phyloP scores from a whole-genome alignment of 2,888 invertebrate species.

The Cryptus armator region DNA sequence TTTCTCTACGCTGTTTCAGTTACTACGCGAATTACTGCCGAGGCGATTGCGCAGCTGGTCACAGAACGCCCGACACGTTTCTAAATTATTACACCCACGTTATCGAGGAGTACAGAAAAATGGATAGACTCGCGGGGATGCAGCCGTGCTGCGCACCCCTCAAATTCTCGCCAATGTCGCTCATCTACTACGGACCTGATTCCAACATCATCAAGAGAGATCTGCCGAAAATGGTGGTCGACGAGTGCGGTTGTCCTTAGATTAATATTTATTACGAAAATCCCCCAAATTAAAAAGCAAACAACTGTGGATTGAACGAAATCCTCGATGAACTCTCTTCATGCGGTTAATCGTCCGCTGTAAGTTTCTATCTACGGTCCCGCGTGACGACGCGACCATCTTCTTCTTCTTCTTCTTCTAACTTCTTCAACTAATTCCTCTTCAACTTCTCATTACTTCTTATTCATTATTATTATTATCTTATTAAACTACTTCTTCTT shows the following conservation, averaged over 20 bases:
- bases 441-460: constrained; percentile 56
- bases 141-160: constrained; percentile 97
- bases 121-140: constrained; percentile 91
- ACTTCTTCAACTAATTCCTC: constrained; percentile 62
- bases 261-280: constrained; percentile 27
- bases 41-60: constrained; percentile 93
- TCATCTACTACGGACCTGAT: constrained; percentile 96
- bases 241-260: constrained; percentile 97
- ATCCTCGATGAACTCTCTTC: constrained; percentile 11
- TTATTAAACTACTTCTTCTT: constrained; percentile 39
- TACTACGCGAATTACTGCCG: constrained; percentile 98
- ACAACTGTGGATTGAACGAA: constrained; percentile 8
- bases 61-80: constrained; percentile 93
- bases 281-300: constrained; percentile 26
- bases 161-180: constrained; percentile 96
- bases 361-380: constrained; percentile 25
- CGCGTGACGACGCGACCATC: constrained; percentile 51
- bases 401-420: constrained; percentile 60
- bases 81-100: constrained; percentile 96
- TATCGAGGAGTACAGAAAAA: constrained; percentile 94
- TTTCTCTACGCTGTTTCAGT: constrained; percentile 73
- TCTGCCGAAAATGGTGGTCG: constrained; percentile 97
- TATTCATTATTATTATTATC: constrained; percentile 55
- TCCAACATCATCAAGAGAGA: constrained; percentile 96
- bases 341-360: constrained; percentile 21